Base-by-base conservation (phyloP, 2,797 vertebrate species). In the Danio jaintianensis region DNA sequence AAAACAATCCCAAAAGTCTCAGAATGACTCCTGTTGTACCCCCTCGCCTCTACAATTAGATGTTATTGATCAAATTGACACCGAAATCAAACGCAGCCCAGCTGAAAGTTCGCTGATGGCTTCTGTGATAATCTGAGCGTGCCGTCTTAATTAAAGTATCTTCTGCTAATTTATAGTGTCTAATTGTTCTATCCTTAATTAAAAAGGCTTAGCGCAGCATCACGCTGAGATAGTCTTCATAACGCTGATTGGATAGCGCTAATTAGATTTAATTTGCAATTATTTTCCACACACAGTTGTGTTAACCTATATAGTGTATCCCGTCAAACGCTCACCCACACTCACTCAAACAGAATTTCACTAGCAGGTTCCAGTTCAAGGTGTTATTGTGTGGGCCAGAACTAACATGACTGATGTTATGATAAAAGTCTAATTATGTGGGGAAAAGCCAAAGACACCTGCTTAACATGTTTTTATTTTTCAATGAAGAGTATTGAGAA, bases 271-370 rank as follows among this genome's bases (percentile, higher is more conserved):
- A 83, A 85, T 87, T 83, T 85, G 86, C 84, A 84, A 89, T 89
- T 87, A 87, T 87, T 87, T 87, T 84, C 80, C 80, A 62, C 88
- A 92, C 90, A 91, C 86, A 88, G 89, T 85, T 82, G 89, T 82
- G 80, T 83, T 85, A 91, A 88, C 87, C 90, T 92, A 92, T 91
- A 93, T 53, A 92, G 93, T 92, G 89, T 89, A 89, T 89, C 68
- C 63, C 84, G 80, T 12, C 47, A 36, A 75, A 55, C 4, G 45
- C 55, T 76, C 89, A 89, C 87, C 89, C 91, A 92, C 89, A 90
- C 89, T 74, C 64, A 74, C n/a, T n/a, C 47, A 36, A 80, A 85
- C 64, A 80, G 79, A 85, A 88, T 87, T 85, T 73, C 79, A 36
- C 53, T 85, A 82, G 75, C 40, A 52, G 50, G 84, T 66, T 72